Base-by-base conservation (phyloP, 2,888 invertebrate species). In the Phalangium opilio region DNA sequence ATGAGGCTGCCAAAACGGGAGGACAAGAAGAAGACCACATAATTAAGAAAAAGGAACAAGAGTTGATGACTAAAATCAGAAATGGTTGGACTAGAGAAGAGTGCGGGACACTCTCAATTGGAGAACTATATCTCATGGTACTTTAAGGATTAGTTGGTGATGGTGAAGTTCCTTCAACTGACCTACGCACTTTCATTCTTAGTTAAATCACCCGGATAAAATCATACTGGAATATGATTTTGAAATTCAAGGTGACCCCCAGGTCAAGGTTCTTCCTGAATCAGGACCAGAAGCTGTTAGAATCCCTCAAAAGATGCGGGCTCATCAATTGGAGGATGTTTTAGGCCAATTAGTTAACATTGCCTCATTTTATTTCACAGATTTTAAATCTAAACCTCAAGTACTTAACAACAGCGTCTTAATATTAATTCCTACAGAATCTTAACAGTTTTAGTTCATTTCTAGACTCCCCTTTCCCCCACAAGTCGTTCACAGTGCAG, bases 41-140 rank as follows among this genome's bases (percentile, higher is more conserved):
- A n/a, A 18, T 20, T 33, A 44, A 41, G 27, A 43, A 47, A 27
- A 32, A 39, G 17, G 21, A 39, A 36, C 18, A 19, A 11, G 10
- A 38, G 3, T 39, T 38, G 36, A 15, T 21, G 39, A 38, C 5
- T 20, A 39, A n/a, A 32, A 44, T 78, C 14, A 64, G 69, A 51
- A 68, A 70, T 50, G 90, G 90, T 0, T 91, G 90, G 89, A 86
- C 82, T 45, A 63, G 74, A 8, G 69, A 74, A 14, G 81, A 80
- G 61, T 78, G 81, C 1, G 81, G 81, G 7, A 79, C 81, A 32
- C 73, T 90, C 38, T 85, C 86, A 3, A 73, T 93, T 27, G 90
- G 90, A 0, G 90, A 93, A 67, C 67, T 91, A 47, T 90, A 87
- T 67, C 72, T 91, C 43, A 85, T 90, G 78, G 81, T 84, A 27